phyloP scores from a whole-genome alignment of 2,113 vertebrate species.

The Leuciscus idus region DNA sequence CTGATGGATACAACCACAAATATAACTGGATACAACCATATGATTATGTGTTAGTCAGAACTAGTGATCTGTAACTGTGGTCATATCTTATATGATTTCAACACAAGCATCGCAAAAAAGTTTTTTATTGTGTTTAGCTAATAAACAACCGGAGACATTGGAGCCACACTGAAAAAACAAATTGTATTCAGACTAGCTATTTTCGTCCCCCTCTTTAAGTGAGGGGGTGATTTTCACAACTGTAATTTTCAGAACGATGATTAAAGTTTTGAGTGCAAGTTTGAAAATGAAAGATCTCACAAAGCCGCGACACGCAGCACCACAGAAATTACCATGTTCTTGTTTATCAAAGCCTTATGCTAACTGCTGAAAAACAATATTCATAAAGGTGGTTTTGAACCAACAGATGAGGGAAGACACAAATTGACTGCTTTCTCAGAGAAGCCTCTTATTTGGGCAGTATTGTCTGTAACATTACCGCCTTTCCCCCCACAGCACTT shows the following conservation, averaged over 20 bases:
- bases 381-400: background rate
- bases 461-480: background rate
- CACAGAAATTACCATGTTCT: constrained; percentile 28
- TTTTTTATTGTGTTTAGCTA: background rate
- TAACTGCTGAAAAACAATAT: constrained; percentile 14
- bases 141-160: constrained; percentile 29
- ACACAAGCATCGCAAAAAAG: background rate
- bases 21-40: background rate
- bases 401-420: background rate
- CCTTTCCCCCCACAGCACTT: background rate
- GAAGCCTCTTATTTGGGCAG: constrained; percentile 27
- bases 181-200: constrained; percentile 33
- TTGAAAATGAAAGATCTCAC: constrained; percentile 38
- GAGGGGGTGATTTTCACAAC: constrained; percentile 38
- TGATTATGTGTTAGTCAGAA: too few species aligned
- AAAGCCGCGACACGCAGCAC: constrained; percentile 15
- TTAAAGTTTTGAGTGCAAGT: constrained; percentile 29
- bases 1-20: background rate
- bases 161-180: background rate
- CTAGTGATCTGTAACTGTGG: background rate
- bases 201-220: constrained; percentile 49
- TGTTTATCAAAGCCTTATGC: constrained; percentile 18
- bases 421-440: constrained; percentile 14
- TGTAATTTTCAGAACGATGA: constrained; percentile 50
- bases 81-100: constrained; percentile 45